Conservation (phyloP, 1,140 invertebrate genomes). For the Thaumetopoea pityocampa region DNA sequence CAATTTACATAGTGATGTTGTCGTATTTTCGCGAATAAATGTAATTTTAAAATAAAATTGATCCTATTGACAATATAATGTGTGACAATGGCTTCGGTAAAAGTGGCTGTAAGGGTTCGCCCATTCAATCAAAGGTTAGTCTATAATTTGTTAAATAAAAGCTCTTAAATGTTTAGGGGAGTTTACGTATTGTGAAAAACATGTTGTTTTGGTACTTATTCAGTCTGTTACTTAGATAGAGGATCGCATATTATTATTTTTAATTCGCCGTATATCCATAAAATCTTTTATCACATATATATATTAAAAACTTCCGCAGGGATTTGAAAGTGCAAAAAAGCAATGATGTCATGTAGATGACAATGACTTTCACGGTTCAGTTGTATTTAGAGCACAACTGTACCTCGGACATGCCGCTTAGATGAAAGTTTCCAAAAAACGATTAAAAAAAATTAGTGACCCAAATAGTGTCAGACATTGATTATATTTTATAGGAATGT, state of each 20-base stretch:
- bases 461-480: conserved; percentile 17
- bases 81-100: conserved; percentile 85
- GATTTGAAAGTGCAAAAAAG: conserved; percentile 67
- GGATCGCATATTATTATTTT: conserved; percentile 15
- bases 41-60: conserved; percentile 46
- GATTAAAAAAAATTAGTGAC: conserved; percentile 43
- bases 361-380: conserved; percentile 74
- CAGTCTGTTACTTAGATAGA: conserved; percentile 32
- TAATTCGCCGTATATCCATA: conserved; percentile 3
- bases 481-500: not conserved
- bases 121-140: conserved; percentile 88
- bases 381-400: conserved; percentile 68
- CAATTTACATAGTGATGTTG: conserved; percentile 54
- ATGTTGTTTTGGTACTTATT: conserved; percentile 27
- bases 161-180: conserved; percentile 21
- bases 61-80: conserved; percentile 65
- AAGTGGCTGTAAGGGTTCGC: conserved; percentile 87
- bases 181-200: conserved; percentile 21
- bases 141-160: conserved; percentile 17
- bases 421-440: conserved; percentile 65
- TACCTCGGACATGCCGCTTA: conserved; percentile 50
- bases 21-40: conserved; percentile 47
- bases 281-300: conserved; percentile 6
- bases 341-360: conserved; percentile 67
- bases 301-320: conserved; percentile 6